A percentile compares a stretch with the other conserved stretches of the same genome.
Conservation (phyloP, 1,140 invertebrate species). For the Rhyzopertha dominica region DNA sequence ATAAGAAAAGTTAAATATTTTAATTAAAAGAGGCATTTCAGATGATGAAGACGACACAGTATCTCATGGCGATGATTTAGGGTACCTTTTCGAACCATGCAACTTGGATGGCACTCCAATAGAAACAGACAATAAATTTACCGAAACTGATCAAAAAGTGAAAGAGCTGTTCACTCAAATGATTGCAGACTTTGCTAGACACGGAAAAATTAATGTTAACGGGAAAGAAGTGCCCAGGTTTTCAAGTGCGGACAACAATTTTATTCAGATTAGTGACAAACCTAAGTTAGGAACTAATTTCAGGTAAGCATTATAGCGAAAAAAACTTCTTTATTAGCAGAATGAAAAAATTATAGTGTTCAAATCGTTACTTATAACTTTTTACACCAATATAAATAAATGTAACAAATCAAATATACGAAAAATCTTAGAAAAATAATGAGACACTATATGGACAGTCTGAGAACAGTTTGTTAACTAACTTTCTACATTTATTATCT, state of each 20-base stretch:
- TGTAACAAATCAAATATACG: too few relatives aligned
- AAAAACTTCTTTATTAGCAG: too few relatives aligned
- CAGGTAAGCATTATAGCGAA: too few relatives aligned
- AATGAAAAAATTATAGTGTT: too few relatives aligned
- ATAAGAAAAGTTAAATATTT: too few relatives aligned
- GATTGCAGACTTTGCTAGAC: constrained; percentile 60
- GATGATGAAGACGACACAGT: constrained; percentile 43
- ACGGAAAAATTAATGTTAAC: constrained; percentile 40
- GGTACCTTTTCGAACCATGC: constrained; percentile 61
- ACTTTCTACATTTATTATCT: too few relatives aligned
- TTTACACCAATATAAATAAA: too few relatives aligned
- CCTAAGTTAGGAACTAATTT: constrained; percentile 50
- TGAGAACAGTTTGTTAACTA: too few relatives aligned
- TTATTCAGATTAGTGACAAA: constrained; percentile 51
- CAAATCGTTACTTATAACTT: too few relatives aligned
- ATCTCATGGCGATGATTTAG: constrained; percentile 62
- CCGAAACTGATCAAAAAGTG: constrained; percentile 54
- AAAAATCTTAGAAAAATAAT: too few relatives aligned
- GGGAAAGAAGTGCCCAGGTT: constrained; percentile 45
- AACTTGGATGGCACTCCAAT: constrained; percentile 53
- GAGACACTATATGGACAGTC: too few relatives aligned
- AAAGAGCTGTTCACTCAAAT: constrained; percentile 58
- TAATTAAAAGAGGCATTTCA: constrained; percentile 23
- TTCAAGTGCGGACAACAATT: constrained; percentile 47
- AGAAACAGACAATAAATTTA: constrained; percentile 40